phyloP scores from a whole-genome alignment of 2,797 vertebrate species.

The Neostethus bicornis region DNA sequence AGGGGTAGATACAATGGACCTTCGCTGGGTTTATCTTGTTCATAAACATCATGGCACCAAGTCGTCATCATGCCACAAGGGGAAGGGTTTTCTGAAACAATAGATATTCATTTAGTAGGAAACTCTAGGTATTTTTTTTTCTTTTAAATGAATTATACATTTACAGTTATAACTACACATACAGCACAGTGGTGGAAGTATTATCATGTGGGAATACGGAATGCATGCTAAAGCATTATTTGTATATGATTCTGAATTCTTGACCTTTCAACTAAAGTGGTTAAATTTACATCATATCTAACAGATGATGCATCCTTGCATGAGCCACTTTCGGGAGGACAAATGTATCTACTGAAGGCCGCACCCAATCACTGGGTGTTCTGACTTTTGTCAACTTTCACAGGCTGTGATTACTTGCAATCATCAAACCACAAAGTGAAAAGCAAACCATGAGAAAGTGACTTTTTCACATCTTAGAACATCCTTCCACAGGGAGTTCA shows the following conservation, averaged over 20 bases:
- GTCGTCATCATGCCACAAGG: not conserved
- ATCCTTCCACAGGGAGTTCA: slow-evolving; percentile 30
- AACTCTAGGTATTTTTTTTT: not conserved
- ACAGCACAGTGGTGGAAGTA: not conserved
- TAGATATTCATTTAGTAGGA: not conserved
- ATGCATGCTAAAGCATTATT: too few relatives aligned
- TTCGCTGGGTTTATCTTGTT: not conserved
- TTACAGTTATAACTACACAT: not conserved
- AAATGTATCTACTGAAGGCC: not conserved
- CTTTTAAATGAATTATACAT: not conserved
- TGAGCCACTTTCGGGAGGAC: not conserved
- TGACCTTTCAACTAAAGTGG: slow-evolving; percentile 5
- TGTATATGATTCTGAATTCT: too few relatives aligned
- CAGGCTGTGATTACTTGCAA: slow-evolving; percentile 34
- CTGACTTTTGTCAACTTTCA: slow-evolving; percentile 18
- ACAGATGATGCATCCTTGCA: too few relatives aligned
- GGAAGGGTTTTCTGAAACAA: not conserved
- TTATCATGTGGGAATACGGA: not conserved
- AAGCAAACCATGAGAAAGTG: slow-evolving; percentile 39
- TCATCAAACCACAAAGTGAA: slow-evolving; percentile 17
- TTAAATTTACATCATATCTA: not conserved
- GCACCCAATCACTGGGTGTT: slow-evolving; percentile 10
- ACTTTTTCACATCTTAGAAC: slow-evolving; percentile 24
- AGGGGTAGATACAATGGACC: not conserved
- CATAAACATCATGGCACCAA: not conserved